These are phyloP conservation scores for Pelagia noctiluca DNA, from an alignment of 30 jellyfish, hydroid and myxozoan genomes.

Conservation along the genomic window DNA sequence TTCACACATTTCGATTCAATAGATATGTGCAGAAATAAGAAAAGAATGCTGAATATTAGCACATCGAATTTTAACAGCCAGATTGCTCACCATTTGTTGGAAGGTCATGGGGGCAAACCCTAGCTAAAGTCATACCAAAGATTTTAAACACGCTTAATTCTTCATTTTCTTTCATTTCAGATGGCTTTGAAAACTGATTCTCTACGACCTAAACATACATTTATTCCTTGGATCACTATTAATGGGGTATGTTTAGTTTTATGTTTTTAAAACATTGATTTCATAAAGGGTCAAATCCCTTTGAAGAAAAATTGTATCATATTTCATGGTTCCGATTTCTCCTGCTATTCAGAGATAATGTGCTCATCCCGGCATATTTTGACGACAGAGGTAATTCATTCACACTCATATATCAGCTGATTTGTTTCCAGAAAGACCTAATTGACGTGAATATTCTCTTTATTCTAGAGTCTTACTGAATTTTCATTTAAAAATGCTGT, in stretches of 20 bases:
- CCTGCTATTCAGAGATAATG: neutral
- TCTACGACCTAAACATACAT: constrained; percentile 84
- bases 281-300: neutral
- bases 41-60: neutral
- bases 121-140: neutral
- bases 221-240: constrained; percentile 91
- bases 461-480: too few relatives aligned
- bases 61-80: neutral
- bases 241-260: constrained; percentile 74
- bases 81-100: neutral
- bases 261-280: neutral
- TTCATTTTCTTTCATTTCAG: neutral
- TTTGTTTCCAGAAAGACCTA: neutral
- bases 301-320: neutral
- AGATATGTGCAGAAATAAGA: too few relatives aligned
- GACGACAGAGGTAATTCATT: neutral
- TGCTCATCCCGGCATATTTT: neutral
- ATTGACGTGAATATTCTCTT: neutral
- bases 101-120: neutral
- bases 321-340: neutral
- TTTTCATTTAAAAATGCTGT: neutral
- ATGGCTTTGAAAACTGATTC: constrained; percentile 86
- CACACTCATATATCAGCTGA: neutral
- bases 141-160: neutral
- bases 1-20: neutral